Evolutionary conservation across 2,797 vertebrate genomes (phyloP).

Genomic region (Sebastes glaucus): DNA sequence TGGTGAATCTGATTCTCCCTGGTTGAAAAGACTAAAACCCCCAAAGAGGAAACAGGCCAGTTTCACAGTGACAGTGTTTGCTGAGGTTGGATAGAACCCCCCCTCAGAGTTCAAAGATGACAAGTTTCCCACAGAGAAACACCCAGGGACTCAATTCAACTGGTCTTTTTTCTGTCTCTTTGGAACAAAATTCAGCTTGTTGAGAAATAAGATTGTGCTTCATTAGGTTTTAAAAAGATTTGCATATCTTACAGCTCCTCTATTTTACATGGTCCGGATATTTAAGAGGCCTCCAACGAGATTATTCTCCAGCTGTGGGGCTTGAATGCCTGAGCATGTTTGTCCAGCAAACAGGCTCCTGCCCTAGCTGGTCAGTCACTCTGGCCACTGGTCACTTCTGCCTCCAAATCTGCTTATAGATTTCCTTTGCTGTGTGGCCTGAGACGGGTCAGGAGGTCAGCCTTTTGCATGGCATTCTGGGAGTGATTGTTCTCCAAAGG

Average conservation of each 20-base stretch:
- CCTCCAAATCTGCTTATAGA: constrained; percentile 91
- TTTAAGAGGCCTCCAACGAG: constrained; percentile 69
- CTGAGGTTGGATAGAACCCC: constrained; percentile 53
- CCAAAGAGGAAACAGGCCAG: constrained; percentile 10
- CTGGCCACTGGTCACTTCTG: constrained; percentile 78
- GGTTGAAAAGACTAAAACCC: constrained; percentile 10
- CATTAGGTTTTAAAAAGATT: constrained; percentile 80
- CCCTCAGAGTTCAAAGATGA: constrained; percentile 79
- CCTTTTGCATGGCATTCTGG: constrained; percentile 89
- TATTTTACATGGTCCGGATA: constrained; percentile 63
- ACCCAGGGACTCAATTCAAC: constrained; percentile 68
- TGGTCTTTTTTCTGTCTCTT: constrained; percentile 6
- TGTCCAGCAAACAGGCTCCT: constrained; percentile 77
- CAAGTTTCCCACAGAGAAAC: constrained; percentile 79
- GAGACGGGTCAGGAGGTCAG: constrained; percentile 93
- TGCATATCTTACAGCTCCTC: constrained; percentile 76
- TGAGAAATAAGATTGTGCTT: constrained; percentile 74
- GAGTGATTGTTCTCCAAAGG: constrained; percentile 93
- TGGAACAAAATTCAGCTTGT: background rate
- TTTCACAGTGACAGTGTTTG: constrained; percentile 51
- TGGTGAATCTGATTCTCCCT: constrained; percentile 10
- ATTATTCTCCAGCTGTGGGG: constrained; percentile 74
- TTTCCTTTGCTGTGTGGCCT: constrained; percentile 92
- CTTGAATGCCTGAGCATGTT: constrained; percentile 68
- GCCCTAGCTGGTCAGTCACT: constrained; percentile 64